These are phyloP conservation scores for Agrypnus murinus DNA, from an alignment of 2,888 invertebrate species.

Conservation along the genomic window DNA sequence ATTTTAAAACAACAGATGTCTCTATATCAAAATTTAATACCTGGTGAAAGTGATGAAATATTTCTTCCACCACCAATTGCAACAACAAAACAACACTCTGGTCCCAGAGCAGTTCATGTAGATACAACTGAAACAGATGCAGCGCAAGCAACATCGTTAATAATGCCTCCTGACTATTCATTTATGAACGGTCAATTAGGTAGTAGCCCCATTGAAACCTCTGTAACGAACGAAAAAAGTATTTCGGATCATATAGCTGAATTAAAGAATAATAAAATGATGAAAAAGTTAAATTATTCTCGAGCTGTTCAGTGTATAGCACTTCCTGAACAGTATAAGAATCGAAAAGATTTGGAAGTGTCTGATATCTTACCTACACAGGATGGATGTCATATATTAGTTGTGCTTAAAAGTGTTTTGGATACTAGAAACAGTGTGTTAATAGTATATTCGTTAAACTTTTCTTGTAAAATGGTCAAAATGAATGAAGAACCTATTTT, in stretches of 20 bases:
- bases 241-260: conserved; percentile 71
- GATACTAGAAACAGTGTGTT: conserved; percentile 70
- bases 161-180: conserved; percentile 61
- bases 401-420: conserved; percentile 71
- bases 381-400: conserved; percentile 80
- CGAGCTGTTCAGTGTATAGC: conserved; percentile 76
- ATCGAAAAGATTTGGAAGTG: conserved; percentile 73
- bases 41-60: conserved; percentile 70
- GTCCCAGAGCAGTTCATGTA: conserved; percentile 65
- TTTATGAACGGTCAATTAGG: conserved; percentile 63
- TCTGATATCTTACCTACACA: conserved; percentile 80
- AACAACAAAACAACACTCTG: conserved; percentile 61
- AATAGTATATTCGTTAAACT: conserved; percentile 75
- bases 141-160: conserved; percentile 61
- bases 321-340: conserved; percentile 73
- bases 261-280: conserved; percentile 65
- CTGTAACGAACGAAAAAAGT: conserved; percentile 60
- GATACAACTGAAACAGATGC: conserved; percentile 66
- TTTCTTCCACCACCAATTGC: conserved; percentile 65
- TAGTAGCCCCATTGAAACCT: conserved; percentile 38
- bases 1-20: conserved; percentile 61
- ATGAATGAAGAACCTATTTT: conserved; percentile 77
- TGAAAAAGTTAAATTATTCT: conserved; percentile 68
- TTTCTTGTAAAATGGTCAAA: conserved; percentile 71
- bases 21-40: conserved; percentile 69